phyloP scores from a whole-genome alignment of 2,888 invertebrate genomes.

The Dynastes maya region DNA sequence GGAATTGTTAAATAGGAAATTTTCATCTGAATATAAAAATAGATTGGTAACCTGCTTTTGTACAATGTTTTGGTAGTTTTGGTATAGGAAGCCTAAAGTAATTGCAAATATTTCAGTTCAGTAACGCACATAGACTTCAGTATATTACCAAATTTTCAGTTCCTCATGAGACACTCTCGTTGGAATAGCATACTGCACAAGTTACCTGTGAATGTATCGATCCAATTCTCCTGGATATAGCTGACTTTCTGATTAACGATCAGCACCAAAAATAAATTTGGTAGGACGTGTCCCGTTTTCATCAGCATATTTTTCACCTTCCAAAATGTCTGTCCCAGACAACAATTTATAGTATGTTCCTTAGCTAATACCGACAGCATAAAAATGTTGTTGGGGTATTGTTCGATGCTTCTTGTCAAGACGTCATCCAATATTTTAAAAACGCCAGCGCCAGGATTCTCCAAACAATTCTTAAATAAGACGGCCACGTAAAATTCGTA shows the following conservation, averaged over 20 bases:
- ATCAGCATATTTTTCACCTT: constrained; percentile 71
- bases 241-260: constrained; percentile 66
- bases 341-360: constrained; percentile 67
- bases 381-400: constrained; percentile 76
- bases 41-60: too few relatives aligned
- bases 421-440: constrained; percentile 69
- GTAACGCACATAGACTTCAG: too few relatives aligned
- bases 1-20: too few relatives aligned
- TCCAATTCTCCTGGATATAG: constrained; percentile 62
- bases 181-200: background rate
- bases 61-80: too few relatives aligned
- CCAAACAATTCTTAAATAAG: constrained; percentile 65
- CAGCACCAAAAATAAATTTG: constrained; percentile 70
- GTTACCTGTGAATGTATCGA: constrained; percentile 66
- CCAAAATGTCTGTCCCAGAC: constrained; percentile 72
- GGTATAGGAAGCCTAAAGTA: too few relatives aligned
- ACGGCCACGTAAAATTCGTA: constrained; percentile 69
- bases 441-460: constrained; percentile 65
- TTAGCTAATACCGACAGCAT: constrained; percentile 72
- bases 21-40: too few relatives aligned
- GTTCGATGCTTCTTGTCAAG: constrained; percentile 67
- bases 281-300: constrained; percentile 69
- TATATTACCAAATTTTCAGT: too few relatives aligned
- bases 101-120: too few relatives aligned
- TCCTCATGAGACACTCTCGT: too few relatives aligned